Evolutionary conservation across 2,888 invertebrate species (phyloP).

Genomic region (Lasius platythorax): DNA sequence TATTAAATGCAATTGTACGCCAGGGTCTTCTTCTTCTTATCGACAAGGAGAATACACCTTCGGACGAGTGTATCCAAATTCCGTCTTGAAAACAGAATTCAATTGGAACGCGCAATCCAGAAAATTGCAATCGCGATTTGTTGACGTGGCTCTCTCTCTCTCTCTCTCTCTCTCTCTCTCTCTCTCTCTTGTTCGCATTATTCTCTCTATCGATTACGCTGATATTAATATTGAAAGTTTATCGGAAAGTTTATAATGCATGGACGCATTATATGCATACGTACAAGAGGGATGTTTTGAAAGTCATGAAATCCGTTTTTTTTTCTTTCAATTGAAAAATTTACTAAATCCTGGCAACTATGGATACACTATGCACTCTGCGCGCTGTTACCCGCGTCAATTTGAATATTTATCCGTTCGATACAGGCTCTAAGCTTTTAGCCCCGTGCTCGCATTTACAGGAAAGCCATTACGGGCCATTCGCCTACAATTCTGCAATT

Average conservation of each 20-base stretch:
- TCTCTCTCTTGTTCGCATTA: background rate
- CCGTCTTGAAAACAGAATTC: background rate
- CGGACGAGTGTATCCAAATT: background rate
- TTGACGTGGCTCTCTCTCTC: too few relatives aligned
- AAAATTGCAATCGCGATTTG: background rate
- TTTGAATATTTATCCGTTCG: constrained; percentile 73
- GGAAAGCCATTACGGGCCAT: constrained; percentile 73
- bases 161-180: too few relatives aligned
- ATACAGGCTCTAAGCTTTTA: constrained; percentile 69
- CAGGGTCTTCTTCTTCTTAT: constrained; percentile 24
- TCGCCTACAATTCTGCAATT: constrained; percentile 73
- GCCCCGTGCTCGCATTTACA: constrained; percentile 58
- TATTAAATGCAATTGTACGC: constrained; percentile 47
- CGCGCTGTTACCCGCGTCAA: constrained; percentile 31
- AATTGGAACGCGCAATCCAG: constrained; percentile 9
- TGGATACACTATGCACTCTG: background rate
- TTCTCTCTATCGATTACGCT: background rate
- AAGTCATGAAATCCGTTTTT: background rate
- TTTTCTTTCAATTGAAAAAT: constrained; percentile 12
- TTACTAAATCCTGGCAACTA: constrained; percentile 5
- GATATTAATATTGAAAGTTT: background rate
- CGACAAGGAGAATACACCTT: background rate
- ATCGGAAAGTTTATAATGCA: too few relatives aligned
- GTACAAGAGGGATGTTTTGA: background rate
- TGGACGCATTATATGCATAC: background rate